phyloP scores from a whole-genome alignment of 2,113 vertebrate species.

The Piliocolobus tephrosceles region DNA sequence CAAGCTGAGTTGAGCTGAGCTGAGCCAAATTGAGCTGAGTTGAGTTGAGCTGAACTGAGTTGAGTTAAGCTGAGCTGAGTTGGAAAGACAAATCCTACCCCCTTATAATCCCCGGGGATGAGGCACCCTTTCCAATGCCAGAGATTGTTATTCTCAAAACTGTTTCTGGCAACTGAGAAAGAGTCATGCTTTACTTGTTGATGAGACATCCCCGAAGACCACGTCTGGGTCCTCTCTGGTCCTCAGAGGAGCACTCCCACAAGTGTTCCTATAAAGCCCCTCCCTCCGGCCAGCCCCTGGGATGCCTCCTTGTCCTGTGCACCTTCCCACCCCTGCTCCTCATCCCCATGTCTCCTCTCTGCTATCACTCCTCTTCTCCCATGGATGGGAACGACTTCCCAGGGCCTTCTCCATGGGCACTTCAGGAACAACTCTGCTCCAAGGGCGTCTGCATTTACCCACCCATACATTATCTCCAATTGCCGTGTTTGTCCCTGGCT shows the following conservation, averaged over 20 bases:
- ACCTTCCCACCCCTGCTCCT: background rate
- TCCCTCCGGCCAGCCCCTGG: background rate
- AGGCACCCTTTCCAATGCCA: background rate
- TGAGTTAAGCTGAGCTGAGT: background rate
- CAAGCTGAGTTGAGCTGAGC: background rate
- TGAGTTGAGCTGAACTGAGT: rapidly evolving
- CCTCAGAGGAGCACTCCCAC: background rate
- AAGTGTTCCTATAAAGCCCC: background rate
- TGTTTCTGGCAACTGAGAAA: background rate
- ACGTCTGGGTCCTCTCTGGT: background rate
- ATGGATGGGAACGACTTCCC: rapidly evolving
- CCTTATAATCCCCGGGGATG: background rate
- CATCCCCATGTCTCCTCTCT: background rate
- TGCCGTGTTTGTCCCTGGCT: background rate
- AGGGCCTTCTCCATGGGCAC: background rate
- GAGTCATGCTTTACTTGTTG: background rate
- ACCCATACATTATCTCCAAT: background rate
- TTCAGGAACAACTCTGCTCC: background rate
- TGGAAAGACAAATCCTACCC: background rate
- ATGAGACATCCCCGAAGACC: background rate
- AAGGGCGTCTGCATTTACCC: background rate
- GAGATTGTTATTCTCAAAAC: background rate
- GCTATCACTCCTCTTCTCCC: background rate
- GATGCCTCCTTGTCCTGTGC: too few species aligned
- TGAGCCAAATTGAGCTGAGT: rapidly evolving